Conservation (phyloP, 1,140 invertebrate species). For the Zaprionus davidi region DNA sequence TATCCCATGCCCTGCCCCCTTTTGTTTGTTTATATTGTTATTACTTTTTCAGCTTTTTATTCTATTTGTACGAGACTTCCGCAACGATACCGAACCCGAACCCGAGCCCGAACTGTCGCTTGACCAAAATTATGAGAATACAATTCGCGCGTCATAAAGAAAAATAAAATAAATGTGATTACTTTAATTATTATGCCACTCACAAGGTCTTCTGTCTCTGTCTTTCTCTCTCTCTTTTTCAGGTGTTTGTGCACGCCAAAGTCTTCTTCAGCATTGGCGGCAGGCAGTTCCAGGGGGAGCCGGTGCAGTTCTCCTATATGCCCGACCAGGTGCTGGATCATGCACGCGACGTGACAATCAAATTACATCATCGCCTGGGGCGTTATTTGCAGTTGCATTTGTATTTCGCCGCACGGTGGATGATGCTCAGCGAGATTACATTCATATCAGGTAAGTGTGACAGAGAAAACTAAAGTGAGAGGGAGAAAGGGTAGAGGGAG, state of each 20-base stretch:
- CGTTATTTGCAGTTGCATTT: constrained; percentile 91
- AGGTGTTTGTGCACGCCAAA: constrained; percentile 89
- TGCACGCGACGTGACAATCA: constrained; percentile 92
- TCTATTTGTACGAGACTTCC: constrained; percentile 57
- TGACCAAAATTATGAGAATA: constrained; percentile 54
- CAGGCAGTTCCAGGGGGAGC: constrained; percentile 87
- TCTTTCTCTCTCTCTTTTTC: constrained; percentile 45
- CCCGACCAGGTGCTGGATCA: constrained; percentile 92
- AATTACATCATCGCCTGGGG: constrained; percentile 91
- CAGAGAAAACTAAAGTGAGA: constrained; percentile 1
- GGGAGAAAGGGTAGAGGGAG: background rate
- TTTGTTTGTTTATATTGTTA: constrained; percentile 18
- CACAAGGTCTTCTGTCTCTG: constrained; percentile 36
- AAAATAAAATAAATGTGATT: constrained; percentile 50
- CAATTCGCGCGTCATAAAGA: constrained; percentile 31
- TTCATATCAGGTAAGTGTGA: constrained; percentile 90
- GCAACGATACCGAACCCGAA: constrained; percentile 32
- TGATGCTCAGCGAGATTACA: constrained; percentile 94
- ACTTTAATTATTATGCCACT: constrained; percentile 73
- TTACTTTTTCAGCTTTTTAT: constrained; percentile 16
- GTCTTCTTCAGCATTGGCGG: constrained; percentile 92
- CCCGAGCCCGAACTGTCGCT: constrained; percentile 21
- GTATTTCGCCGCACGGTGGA: constrained; percentile 93
- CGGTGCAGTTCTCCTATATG: constrained; percentile 88
- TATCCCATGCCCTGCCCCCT: constrained; percentile 25